Conservation (phyloP, 2,797 vertebrate species). For the Discoglossus pictus region DNA sequence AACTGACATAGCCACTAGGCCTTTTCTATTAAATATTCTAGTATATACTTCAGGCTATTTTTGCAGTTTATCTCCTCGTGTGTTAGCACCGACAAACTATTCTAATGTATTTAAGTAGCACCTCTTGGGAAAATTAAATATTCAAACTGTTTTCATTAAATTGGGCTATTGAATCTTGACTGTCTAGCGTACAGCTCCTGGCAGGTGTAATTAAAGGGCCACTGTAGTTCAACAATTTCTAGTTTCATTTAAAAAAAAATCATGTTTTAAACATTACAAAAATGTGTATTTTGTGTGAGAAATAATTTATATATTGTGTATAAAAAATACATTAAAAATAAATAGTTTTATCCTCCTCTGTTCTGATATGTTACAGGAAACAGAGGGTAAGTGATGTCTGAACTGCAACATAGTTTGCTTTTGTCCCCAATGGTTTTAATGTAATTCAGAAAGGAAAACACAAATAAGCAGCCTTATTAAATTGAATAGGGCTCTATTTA, state of each 20-base stretch:
- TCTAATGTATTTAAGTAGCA: slow-evolving; percentile 23
- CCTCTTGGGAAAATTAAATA: slow-evolving; percentile 37
- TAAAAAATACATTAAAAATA: too few relatives aligned
- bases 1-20: slow-evolving; percentile 7
- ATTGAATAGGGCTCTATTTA: too few relatives aligned
- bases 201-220: slow-evolving; percentile 3
- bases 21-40: slow-evolving; percentile 18
- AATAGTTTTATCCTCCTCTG: too few relatives aligned
- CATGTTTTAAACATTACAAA: background rate
- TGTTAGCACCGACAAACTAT: background rate
- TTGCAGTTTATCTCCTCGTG: background rate
- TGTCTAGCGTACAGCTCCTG: slow-evolving; percentile 10
- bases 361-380: too few relatives aligned
- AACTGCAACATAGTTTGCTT: too few relatives aligned
- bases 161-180: slow-evolving; percentile 29
- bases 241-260: background rate
- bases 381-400: too few relatives aligned
- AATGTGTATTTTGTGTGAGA: too few relatives aligned
- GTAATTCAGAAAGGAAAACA: too few relatives aligned
- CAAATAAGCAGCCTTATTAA: too few relatives aligned
- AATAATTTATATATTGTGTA: too few relatives aligned
- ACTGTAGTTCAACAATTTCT: too few relatives aligned
- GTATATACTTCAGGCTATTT: slow-evolving; percentile 13
- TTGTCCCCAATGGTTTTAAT: too few relatives aligned
- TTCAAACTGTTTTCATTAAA: slow-evolving; percentile 28